phyloP scores from a whole-genome alignment of 2,888 invertebrate species.

The Phorcus lineatus region DNA sequence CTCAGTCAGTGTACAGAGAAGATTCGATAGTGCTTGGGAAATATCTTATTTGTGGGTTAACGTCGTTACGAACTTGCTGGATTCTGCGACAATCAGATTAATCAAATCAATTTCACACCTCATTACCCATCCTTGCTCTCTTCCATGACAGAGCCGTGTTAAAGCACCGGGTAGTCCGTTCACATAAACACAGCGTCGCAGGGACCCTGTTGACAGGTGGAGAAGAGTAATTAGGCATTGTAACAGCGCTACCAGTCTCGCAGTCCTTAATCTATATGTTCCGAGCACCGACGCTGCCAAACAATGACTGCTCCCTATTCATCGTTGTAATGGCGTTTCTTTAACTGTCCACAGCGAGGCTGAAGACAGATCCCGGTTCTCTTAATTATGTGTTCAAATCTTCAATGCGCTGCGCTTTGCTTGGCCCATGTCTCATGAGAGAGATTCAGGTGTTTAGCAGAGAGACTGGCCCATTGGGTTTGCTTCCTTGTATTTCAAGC shows the following conservation, averaged over 20 bases:
- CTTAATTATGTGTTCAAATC: neutral
- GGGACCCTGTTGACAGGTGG: conserved; percentile 6
- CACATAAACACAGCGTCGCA: neutral
- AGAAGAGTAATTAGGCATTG: neutral
- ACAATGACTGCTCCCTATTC: conserved; percentile 19
- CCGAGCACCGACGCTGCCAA: neutral
- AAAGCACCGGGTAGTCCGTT: neutral
- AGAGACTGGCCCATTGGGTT: neutral
- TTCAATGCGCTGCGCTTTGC: neutral
- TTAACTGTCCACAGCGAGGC: neutral
- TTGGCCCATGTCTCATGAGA: neutral
- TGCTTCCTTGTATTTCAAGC: neutral
- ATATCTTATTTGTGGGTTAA: neutral
- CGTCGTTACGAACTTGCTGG: neutral
- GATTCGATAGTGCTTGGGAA: no score
- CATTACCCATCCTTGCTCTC: neutral
- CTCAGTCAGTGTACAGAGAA: neutral
- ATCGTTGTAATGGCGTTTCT: neutral
- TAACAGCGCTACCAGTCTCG: neutral
- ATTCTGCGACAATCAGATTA: neutral
- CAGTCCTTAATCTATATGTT: conserved; percentile 12
- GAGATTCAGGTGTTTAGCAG: conserved; percentile 19
- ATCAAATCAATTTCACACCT: conserved; percentile 8
- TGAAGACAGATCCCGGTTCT: neutral
- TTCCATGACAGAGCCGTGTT: neutral